These are phyloP conservation scores for Pocillopora verrucosa DNA, from an alignment of 64 coral and sea anemone species.

Conservation along the genomic window DNA sequence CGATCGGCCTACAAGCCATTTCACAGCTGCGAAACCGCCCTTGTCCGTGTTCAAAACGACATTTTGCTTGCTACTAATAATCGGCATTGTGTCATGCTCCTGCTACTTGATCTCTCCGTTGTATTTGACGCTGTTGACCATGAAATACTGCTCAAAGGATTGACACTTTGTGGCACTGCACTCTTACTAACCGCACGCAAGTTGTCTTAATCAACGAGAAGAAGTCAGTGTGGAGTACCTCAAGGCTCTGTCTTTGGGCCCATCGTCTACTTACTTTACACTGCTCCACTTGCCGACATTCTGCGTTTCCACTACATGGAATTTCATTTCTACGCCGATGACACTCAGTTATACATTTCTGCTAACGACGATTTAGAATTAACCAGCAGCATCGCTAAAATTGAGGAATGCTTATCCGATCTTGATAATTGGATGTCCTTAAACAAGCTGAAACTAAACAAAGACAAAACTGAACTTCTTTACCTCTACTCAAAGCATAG, in stretches of 20 bases:
- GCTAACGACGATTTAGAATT: constrained; percentile 9
- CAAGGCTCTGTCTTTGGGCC: background rate
- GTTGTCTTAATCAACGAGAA: too few relatives aligned
- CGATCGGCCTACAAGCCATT: too few relatives aligned
- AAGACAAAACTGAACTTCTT: constrained; percentile 23
- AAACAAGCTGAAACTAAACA: constrained; percentile 21
- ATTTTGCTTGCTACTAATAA: too few relatives aligned
- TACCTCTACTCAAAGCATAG: constrained; percentile 25
- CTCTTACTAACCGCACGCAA: too few relatives aligned
- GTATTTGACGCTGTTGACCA: too few relatives aligned
- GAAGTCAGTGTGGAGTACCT: background rate
- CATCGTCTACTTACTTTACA: constrained; percentile 23
- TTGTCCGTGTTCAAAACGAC: too few relatives aligned
- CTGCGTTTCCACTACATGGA: constrained; percentile 20
- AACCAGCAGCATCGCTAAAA: constrained; percentile 4
- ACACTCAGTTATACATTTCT: constrained; percentile 33
- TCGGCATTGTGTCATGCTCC: too few relatives aligned
- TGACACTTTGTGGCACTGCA: too few relatives aligned
- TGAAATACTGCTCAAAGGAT: too few relatives aligned
- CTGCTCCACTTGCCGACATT: constrained; percentile 2
- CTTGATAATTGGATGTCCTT: constrained; percentile 30
- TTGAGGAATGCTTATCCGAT: constrained; percentile 12
- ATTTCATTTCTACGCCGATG: constrained; percentile 47
- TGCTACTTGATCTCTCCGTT: too few relatives aligned
- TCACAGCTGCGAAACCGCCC: too few relatives aligned